Evolutionary conservation across 1,140 invertebrate genomes (phyloP).

Genomic region (Procambarus virginalis): DNA sequence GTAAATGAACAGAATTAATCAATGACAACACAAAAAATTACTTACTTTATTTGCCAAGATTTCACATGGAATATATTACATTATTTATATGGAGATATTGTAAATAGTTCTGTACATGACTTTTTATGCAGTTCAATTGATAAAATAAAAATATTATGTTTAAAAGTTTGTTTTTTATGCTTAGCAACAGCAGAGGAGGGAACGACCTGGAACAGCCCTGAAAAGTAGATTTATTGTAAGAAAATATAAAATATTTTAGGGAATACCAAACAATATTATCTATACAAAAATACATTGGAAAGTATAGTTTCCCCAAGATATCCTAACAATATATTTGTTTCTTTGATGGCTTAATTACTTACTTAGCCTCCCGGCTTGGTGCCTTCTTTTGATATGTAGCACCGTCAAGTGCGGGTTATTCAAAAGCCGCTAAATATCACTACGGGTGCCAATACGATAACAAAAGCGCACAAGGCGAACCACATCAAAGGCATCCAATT

Average conservation of each 20-base stretch:
- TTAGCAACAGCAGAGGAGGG: slow-evolving; percentile 48
- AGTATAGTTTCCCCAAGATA: no score
- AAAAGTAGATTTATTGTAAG: slow-evolving; percentile 18
- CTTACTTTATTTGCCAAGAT: background rate
- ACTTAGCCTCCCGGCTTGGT: no score
- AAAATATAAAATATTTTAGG: background rate
- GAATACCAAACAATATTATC: no score
- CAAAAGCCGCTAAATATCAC: no score
- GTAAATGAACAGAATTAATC: background rate
- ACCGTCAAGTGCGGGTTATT: no score
- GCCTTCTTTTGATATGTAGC: no score
- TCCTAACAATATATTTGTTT: no score
- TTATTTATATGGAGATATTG: background rate
- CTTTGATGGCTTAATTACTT: no score
- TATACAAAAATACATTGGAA: no score
- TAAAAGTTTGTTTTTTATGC: slow-evolving; percentile 8
- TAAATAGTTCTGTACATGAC: slow-evolving; percentile 62
- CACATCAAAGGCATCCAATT: no score
- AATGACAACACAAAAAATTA: slow-evolving; percentile 1
- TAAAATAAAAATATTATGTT: slow-evolving; percentile 16
- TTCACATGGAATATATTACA: background rate
- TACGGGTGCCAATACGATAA: no score
- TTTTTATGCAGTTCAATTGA: slow-evolving; percentile 17
- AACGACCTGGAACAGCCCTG: slow-evolving; percentile 23
- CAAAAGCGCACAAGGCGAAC: no score